A percentile compares a stretch with the other conserved stretches of the same genome.
Evolutionary conservation across 2,113 vertebrate genomes (phyloP).

Genomic region (Platichthys stellatus): DNA sequence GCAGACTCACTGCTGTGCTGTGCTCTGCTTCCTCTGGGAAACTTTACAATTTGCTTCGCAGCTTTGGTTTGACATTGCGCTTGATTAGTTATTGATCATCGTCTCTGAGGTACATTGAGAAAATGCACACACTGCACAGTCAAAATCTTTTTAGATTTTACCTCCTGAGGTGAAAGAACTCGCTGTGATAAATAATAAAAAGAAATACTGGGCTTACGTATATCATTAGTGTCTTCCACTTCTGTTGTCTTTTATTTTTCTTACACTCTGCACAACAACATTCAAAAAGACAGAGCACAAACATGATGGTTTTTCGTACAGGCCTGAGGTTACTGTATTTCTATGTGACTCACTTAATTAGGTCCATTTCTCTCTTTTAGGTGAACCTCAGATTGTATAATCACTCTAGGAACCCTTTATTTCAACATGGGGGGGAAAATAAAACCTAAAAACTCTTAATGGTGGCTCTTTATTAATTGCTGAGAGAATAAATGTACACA

Average conservation of each 20-base stretch:
- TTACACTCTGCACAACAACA: background rate
- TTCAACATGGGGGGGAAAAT: background rate
- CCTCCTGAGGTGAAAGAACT: slow-evolving; percentile 19
- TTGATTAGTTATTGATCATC: slow-evolving; percentile 56
- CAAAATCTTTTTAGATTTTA: slow-evolving; percentile 27
- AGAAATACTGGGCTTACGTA: background rate
- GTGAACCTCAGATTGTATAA: too few relatives aligned
- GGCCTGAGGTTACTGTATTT: too few relatives aligned
- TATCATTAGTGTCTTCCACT: slow-evolving; percentile 5
- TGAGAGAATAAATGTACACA: background rate
- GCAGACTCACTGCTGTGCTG: background rate
- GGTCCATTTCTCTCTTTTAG: too few relatives aligned
- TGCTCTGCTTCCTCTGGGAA: slow-evolving; percentile 18
- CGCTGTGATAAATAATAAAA: background rate
- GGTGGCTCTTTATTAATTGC: background rate
- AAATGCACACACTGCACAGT: slow-evolving; percentile 20
- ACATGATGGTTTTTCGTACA: too few relatives aligned
- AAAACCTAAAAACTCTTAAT: background rate
- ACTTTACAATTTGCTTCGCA: slow-evolving; percentile 11
- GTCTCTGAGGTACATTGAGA: slow-evolving; percentile 7
- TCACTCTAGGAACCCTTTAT: slow-evolving; percentile 5
- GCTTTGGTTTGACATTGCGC: slow-evolving; percentile 26
- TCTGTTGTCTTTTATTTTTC: background rate
- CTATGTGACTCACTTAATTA: too few relatives aligned
- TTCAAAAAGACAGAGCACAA: too few relatives aligned